Base-by-base conservation (phyloP, 2,888 invertebrate species). In the Heliconius erato region DNA sequence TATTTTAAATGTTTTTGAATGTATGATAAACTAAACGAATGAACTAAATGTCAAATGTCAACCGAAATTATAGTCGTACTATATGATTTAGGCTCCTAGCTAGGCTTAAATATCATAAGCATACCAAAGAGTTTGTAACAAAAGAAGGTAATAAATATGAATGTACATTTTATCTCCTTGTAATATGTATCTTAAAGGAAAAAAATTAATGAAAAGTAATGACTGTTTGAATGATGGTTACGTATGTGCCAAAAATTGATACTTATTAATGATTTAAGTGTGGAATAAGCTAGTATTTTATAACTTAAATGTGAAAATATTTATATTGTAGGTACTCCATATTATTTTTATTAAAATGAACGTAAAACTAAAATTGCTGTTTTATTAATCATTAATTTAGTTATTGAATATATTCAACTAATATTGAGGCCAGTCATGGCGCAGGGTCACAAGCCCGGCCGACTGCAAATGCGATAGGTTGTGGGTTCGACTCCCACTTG, bases 291-390 rank as follows among this genome's bases (percentile, higher is more conserved):
- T 91, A 92, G 91, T 86, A 86, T 93, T 94, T 94, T 94, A 87
- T 94, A 93, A 92, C 89, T 89, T 91, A 92, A 89, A 87, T 85
- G 87, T 88, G 87, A 84, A 89, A 89, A 91, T 93, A 93, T 92
- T 91, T 92, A 92, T 91, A 91, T 77, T 89, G 92, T 94, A 94
- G 94, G 83, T 89, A 91, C 87, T 92, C 93, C 87, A 88, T 86
- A 85, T 87, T 94, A 93, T 93, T 94, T 93, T 94, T 92, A 94
- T 90, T 94, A 94, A 94, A 94, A 91, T 87, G 85, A 84, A 85
- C 84, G 87, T 84, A 92, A 92, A 91, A 83, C 68, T 74, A 67
- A 76, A 76, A 82, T 82, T 84, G 49, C 80, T 84, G 83, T 88
- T 89, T 88, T 79, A 85, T 86, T 85, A 12, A 26, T 63, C 12